These are phyloP conservation scores for Todiramphus saurophagus DNA, from an alignment of 2,113 vertebrate species.

Conservation along the genomic window DNA sequence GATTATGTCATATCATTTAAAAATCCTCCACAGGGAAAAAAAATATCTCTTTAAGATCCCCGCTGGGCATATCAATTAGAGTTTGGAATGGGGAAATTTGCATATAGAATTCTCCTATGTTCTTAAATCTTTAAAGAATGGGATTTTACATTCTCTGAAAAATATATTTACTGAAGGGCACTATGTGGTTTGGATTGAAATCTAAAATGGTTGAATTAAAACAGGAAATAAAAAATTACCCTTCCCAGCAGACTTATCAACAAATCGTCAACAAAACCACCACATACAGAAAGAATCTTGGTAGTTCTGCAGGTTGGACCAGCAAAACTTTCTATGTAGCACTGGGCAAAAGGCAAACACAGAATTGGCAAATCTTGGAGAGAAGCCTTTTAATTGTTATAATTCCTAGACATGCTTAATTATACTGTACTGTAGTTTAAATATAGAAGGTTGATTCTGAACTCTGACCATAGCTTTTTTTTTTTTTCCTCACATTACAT, in stretches of 20 bases:
- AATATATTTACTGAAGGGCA: background rate
- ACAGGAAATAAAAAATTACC: background rate
- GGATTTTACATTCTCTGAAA: background rate
- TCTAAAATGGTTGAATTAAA: background rate
- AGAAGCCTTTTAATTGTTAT: background rate
- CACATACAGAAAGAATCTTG: background rate
- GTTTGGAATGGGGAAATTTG: background rate
- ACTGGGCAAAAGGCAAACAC: background rate
- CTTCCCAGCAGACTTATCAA: background rate
- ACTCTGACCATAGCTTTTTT: background rate
- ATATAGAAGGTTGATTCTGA: background rate
- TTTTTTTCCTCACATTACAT: background rate
- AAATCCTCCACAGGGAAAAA: background rate
- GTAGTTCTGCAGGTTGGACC: background rate
- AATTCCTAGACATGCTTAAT: background rate
- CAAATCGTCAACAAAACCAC: accelerated
- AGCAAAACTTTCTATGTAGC: background rate
- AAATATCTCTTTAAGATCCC: background rate
- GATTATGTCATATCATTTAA: background rate
- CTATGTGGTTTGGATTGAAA: background rate
- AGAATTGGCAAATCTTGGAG: background rate
- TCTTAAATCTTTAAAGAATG: background rate
- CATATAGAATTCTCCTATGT: background rate
- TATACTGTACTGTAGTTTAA: background rate
- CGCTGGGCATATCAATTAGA: background rate